Conservation (phyloP, 2,113 vertebrate species). For the pig (Sus scrofa) region T2T-Sscrofa CM000812.6:252807001-252807500, state of each 20-base stretch:
- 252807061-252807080: neutral
- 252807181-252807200: neutral
- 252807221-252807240: neutral
- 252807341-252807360: neutral
- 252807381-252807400: neutral
- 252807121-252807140: neutral
- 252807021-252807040: too few relatives aligned
- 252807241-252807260: neutral
- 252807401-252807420: neutral
- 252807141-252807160: neutral
- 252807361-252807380: neutral
- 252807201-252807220: neutral
- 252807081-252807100: neutral
- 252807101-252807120: neutral
- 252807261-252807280: neutral
- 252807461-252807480: neutral
- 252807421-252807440: neutral
- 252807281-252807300: neutral
- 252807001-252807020: too few relatives aligned
- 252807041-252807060: neutral
- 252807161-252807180: neutral
- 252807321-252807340: neutral
- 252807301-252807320: neutral
- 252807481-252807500: neutral
- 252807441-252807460: neutral